Evolutionary conservation across 1,140 invertebrate species (phyloP), one percentile per base, ranked within the genome.

Genomic region (Campoletis sonorensis): DNA sequence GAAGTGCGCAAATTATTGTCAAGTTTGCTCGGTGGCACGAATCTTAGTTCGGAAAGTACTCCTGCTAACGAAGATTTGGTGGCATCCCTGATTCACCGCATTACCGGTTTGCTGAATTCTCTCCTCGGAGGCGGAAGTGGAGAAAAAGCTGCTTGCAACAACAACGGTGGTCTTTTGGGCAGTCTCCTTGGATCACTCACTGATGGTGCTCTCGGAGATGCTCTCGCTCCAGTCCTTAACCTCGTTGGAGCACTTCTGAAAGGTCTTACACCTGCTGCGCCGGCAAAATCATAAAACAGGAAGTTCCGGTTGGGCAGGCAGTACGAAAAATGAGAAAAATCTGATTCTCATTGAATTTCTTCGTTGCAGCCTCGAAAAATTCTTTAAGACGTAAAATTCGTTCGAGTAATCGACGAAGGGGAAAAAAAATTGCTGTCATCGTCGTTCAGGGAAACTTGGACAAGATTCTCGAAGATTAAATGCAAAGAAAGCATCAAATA

Each of bases 31-130:
- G 58, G 30, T 40, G 49, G 61, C 40, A 16, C n/a, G 18, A 33
- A 45, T 4, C 8, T 33, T 13, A 79, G 79, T 16, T 67, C 30
- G 8, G 26, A 76, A n/a, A 58, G 75, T 23, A 54, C 37, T 8
- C 27, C 73, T 15, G n/a, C 73, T 54, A 68, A 81, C 61, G 58
- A 70, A 23, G 45, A 64, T 2, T n/a, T 80, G 16, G 10, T 75
- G 67, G 75, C 78, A 23, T 81, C 80, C n/a, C 54, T 82, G 0
- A 49, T 83, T 4, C 81, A 79, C 54, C 27, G n/a, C 37, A 18
- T 70, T 1, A 70, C 67, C 11, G n/a, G 0, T 5, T n/a, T 70
- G 45, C 30, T 78, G 11, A 54, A 78, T 8, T 79, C 64, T 45
- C 40, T 79, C 11, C 27, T 82, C 4, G 79, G 79, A 18, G 68